Base-by-base conservation (phyloP, 92 coral and sea anemone genomes). In the Bergia sp. region DNA sequence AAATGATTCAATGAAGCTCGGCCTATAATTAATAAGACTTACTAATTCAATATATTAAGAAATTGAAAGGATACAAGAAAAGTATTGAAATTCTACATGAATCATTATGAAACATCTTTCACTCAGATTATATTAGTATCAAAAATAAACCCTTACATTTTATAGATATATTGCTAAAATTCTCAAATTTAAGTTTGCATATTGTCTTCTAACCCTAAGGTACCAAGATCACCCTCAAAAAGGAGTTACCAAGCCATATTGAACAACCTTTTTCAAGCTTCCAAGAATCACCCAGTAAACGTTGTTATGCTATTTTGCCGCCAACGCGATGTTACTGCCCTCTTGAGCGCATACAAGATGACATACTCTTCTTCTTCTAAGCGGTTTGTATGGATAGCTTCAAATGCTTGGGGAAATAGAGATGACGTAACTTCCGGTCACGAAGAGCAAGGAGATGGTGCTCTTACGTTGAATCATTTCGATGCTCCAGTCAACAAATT, bases 271-370 rank as follows among this genome's bases (percentile, higher is more conserved):
- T 15, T 39, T 3, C 40, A 66, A 29, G 76, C 77, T 21, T 42
- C 86, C 76, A 69, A 76, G 15, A 76, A 85, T 41, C 89, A 92
- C 11, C 90, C 90, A 29, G 84, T 95, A 6, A 91, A 87, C 74
- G 98, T 90, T 36, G 97, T 97, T 1, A 90, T 97, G 61, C 76
- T 97, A 71, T 92, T 95, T 49, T 95, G 98, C 76, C 96, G 96
- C 21, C 99, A 97, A 84, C 92, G 98, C 13, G 97, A 97, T 67
- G 91, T 94, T 57, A 89, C 69, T 39, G 99, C 93, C 29, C 64
- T 96, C 29, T 90, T 96, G n/a, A 81, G 77, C 55, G 99, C 97
- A 0, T 94, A 95, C 39, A 82, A 67, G 21, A 65, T 3, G 13
- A 40, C 0, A n/a, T 69, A 69, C 76, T 66, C 18, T 9, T 40